These are phyloP conservation scores for Spodoptera frugiperda DNA, from an alignment of 1,140 invertebrate genomes.

Conservation along the genomic window DNA sequence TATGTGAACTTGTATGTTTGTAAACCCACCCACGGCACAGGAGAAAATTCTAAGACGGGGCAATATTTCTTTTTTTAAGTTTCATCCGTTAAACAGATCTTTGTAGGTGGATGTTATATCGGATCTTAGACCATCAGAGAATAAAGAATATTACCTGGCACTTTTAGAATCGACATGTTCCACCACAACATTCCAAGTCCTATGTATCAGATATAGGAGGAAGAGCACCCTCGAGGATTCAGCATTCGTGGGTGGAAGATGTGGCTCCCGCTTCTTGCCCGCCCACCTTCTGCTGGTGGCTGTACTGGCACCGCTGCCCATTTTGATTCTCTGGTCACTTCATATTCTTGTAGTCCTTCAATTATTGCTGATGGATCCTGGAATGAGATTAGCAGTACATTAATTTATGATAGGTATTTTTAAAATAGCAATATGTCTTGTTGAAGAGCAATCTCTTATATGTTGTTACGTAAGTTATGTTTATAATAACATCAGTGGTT, in stretches of 20 bases:
- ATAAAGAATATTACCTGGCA: slow-evolving; percentile 80
- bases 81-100: no score
- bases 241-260: slow-evolving; percentile 57
- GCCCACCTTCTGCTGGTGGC: slow-evolving; percentile 69
- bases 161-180: slow-evolving; percentile 87
- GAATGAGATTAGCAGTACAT: not conserved
- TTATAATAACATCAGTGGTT: no score
- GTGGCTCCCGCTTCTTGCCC: slow-evolving; percentile 60
- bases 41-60: no score
- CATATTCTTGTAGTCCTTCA: not conserved
- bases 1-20: no score
- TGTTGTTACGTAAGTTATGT: no score
- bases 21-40: no score
- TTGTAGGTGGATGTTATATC: no score
- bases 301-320: slow-evolving; percentile 75
- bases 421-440: not conserved
- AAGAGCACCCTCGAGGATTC: slow-evolving; percentile 88
- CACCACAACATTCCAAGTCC: slow-evolving; percentile 89
- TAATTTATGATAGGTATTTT: not conserved
- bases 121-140: no score
- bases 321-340: slow-evolving; percentile 43
- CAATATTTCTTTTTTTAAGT: no score
- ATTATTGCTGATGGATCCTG: not conserved
- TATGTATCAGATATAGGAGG: slow-evolving; percentile 89
- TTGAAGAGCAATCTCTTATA: no score